Conservation (phyloP, 2,113 vertebrate species). For the Rhabdornis inornatus region DNA sequence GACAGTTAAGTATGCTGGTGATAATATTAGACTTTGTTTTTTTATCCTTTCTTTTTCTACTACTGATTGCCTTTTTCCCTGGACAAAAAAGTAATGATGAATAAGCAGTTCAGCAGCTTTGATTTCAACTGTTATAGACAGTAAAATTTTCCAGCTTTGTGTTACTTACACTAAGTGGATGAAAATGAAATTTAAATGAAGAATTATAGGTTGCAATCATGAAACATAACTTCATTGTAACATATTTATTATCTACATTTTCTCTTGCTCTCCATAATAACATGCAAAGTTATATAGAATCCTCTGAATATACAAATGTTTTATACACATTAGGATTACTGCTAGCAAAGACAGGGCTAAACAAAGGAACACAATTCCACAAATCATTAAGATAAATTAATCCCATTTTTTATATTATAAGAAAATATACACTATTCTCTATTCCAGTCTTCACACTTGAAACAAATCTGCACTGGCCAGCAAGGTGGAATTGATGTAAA, state of each 20-base stretch:
- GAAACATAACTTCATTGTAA: not conserved
- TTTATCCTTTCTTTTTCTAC: not conserved
- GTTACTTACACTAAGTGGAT: not conserved
- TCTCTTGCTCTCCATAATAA: not conserved
- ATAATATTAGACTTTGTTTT: not conserved
- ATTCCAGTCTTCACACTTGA: too few species aligned
- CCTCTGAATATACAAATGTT: not conserved
- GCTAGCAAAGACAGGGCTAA: not conserved
- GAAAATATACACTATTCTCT: not conserved
- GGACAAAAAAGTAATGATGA: not conserved
- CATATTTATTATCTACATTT: not conserved
- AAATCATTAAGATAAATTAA: not conserved
- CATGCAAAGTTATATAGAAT: not conserved
- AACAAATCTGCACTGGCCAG: too few species aligned
- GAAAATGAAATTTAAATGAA: not conserved
- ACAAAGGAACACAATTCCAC: not conserved
- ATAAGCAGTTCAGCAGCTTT: not conserved
- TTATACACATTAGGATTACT: not conserved
- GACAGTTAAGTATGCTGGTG: not conserved
- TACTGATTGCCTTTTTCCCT: not conserved
- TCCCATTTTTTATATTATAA: not conserved
- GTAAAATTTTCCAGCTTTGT: not conserved
- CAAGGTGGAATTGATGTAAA: too few species aligned
- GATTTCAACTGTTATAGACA: not conserved
- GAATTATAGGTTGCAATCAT: not conserved